Base-by-base conservation (phyloP, 2,888 invertebrate species). In the Hoplodrina blanda region DNA sequence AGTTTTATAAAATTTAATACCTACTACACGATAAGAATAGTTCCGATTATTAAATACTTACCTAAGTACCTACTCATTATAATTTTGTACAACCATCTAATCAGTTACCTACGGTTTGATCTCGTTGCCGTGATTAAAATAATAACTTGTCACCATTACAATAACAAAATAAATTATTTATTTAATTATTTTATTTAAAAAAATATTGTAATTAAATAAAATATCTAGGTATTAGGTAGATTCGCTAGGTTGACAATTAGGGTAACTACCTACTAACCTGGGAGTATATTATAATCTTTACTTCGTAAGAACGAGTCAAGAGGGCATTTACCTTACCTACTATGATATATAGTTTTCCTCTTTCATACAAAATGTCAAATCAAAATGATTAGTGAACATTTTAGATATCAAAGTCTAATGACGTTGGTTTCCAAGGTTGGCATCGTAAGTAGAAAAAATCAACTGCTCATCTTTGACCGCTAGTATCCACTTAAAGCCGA, bases 11-110 rank as follows among this genome's bases (percentile, higher is more conserved):
- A 41, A 64, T 49, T 57, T 49, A 46, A 30, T 46, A 53, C 46
- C 17, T 46, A 46, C 10, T 59, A 30, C 2, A 41, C 0, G 66
- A 73, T 75, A 69, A 61, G 20, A 44, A 69, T 68, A 57, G 49
- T 66, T 62, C 59, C 54, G 54, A 70, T 73, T n/a, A 68, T 62
- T 56, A 64, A 52, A 54, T 55, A 61, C 46, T 7, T 46, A 53
- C 19, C 11, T 41, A 41, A 2, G 13, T 41, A 41, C 41, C 25
- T 53, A 53, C 33, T 71, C 2, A 17, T 17, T 56, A 50, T 62
- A 49, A 54, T 73, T 68, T 71, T 25, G 52, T 56, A 63, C 37
- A 65, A 37, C 52, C 20, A 13, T 68, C 61, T 79, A 79, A 81
- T 81, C 70, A 54, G 70, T 1, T 41, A 8, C 37, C 5, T 37